Evolutionary conservation across 2,888 invertebrate species (phyloP), one percentile per base, ranked within the genome.

Genomic region (Caenorhabditis drosophilae): DNA sequence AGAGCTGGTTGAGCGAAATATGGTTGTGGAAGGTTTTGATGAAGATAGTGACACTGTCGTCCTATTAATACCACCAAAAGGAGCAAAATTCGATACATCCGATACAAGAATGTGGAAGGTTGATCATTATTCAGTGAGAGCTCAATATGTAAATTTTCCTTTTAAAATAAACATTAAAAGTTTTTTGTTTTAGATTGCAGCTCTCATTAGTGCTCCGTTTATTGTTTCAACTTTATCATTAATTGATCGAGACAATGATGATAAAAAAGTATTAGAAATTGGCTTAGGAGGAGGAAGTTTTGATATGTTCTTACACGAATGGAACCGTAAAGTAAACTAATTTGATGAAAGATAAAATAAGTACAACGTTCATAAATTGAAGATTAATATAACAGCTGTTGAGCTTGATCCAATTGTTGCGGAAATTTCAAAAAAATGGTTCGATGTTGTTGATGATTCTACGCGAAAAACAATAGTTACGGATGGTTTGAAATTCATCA

Each of bases 251-350:
- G 61, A 51, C 12, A 61, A 63, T 18, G 49, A 63, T 23, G 56
- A 48, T 0, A 67, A 69, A 38, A 34, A 57, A 1, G 41, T 72
- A 4, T 35, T 72, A 20, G 72, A 69, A 27, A 70, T 80, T 44
- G 80, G 80, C 7, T 47, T 80, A 0, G 80, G 80, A 20, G 80
- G 80, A 18, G 80, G 80, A 25, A 70, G 70, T 48, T 45, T 76
- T n/a, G 77, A 78, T 53, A 76, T 78, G 76, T 80, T 79, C 27
- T 50, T 77, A 12, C 76, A 77, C 54, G 41, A 45, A 6, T 20
- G 48, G 16, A 58, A 67, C 26, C 79, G 77, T n/a, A 59, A 71
- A 38, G 77, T 78, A 27, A 16, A 20, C n/a, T 4, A 36, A n/a
- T 15, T 31, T 31, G 4, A 7, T 36, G 36, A 15, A 36, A 4